Base-by-base conservation (phyloP, 2,888 invertebrate genomes). In the Charanyca ferruginea region DNA sequence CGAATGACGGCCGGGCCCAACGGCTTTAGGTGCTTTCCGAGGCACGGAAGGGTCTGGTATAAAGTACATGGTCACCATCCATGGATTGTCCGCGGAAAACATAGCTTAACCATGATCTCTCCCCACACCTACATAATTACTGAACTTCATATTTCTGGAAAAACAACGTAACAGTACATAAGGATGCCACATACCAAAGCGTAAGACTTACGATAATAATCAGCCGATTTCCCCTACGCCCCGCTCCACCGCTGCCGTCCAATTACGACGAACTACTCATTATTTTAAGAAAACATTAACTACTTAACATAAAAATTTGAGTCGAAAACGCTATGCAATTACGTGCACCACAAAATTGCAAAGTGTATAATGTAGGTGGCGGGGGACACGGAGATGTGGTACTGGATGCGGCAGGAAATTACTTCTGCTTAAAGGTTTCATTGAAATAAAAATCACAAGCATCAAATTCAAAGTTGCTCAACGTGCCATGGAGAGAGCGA, bases 201-300 rank as follows among this genome's bases (percentile, higher is more conserved):
- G 80, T 78, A 76, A 68, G 80, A 79, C 76, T 73, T 60, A 73
- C 75, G 88, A 88, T 87, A 84, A 84, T 82, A 83, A 86, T 84
- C 84, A 57, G 47, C 32, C 81, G 82, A 83, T 85, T 85, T 82
- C 86, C 86, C 85, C 85, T 85, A 76, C 83, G 83, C 75, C 78
- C 59, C 32, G 32, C 32, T 2, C 32, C 32, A n/a, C 41, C 57
- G 23, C 77, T 77, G 73, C 72, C 45, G 54, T 23, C 88, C 89
- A 87, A 89, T 89, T 87, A 89, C 86, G 74, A 77, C 71, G 77
- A 87, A 81, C 88, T 87, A 89, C 90, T 91, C 89, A 91, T 92
- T 92, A 93, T 91, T 92, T 92, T 89, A 90, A 90, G 90, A 88
- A 88, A 90, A 87, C 88, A 88, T 90, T 89, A 88, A 87, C 87